Evolutionary conservation across 2,113 vertebrate species (phyloP).

Genomic region (Eulemur macaco): DNA sequence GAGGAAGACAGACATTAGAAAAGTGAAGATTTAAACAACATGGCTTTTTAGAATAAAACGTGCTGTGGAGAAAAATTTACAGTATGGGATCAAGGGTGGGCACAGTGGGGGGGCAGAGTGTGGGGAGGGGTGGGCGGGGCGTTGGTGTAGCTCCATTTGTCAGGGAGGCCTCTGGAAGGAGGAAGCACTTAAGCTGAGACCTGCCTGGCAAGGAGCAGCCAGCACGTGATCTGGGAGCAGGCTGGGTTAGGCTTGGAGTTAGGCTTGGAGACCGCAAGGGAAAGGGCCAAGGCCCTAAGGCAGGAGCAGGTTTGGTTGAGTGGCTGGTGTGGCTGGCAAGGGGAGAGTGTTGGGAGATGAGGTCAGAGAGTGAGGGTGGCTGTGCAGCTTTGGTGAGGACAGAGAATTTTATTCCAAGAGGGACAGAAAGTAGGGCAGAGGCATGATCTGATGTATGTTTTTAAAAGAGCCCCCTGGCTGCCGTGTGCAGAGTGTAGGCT

Average conservation of each 20-base stretch:
- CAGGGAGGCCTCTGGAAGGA: neutral
- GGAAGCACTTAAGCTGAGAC: neutral
- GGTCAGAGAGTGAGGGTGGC: neutral
- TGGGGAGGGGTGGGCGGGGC: neutral
- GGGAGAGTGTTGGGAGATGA: neutral
- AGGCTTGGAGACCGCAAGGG: neutral
- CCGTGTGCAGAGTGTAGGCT: neutral
- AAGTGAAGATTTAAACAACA: neutral
- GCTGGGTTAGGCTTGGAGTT: neutral
- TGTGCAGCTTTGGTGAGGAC: neutral
- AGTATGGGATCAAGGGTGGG: neutral
- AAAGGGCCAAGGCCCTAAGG: neutral
- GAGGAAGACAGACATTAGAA: neutral
- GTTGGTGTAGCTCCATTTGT: neutral
- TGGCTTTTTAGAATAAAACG: neutral
- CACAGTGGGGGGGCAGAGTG: accelerated
- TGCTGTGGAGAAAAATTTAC: neutral
- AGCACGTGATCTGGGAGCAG: neutral
- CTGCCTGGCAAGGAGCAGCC: neutral
- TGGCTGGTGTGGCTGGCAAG: neutral
- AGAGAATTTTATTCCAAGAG: too few species aligned
- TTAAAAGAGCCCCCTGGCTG: neutral
- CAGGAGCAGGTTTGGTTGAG: neutral
- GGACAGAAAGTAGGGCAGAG: neutral
- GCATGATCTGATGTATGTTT: neutral